Base-by-base conservation (phyloP, 2,888 invertebrate genomes). In the Drosophila prolongata region DNA sequence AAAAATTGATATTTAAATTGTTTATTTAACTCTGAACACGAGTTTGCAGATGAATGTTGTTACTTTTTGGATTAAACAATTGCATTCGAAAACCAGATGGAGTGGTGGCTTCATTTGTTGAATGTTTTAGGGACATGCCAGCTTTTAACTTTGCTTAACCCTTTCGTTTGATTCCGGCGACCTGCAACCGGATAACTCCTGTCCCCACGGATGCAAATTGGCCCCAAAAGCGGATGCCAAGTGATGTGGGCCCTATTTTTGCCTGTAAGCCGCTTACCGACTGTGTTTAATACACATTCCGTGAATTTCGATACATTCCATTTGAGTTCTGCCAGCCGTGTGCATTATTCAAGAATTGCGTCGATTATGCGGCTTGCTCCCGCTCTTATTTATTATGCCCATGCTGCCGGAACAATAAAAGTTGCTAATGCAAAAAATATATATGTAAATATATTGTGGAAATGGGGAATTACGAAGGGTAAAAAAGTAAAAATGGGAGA, bases 331-430 rank as follows among this genome's bases (percentile, higher is more conserved):
- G 14, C 30, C 47, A 34, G 9, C 47, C 47, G 14, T 35, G 49
- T 59, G 27, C 62, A 61, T 53, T 53, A 65, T 61, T 65, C 65
- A 61, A 8, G 9, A 52, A 38, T 19, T 40, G 62, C 54, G 53
- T 24, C 62, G 66, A 66, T 66, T 66, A 66, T 62, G 62, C 47
- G 62, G 35, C 59, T 13, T 47, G 42, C 40, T 27, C n/a, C 59
- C 38, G 47, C 42, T 35, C 58, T 62, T 65, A 65, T 65, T 65
- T 65, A 65, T 54, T 62, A 62, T 65, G 62, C 54, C 62, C 66
- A 42, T 30, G 35, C 9, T 40, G 40, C 40, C 46, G 62, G 65
- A 53, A 62, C 65, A 54, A 62, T 64, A 35, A 19, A 66, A 54
- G 54, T 47, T 34, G 66, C 54, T 65, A 47, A 35, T 9, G 24